Evolutionary conservation across 2,888 invertebrate species (phyloP).

Genomic region (Globia sparganii): DNA sequence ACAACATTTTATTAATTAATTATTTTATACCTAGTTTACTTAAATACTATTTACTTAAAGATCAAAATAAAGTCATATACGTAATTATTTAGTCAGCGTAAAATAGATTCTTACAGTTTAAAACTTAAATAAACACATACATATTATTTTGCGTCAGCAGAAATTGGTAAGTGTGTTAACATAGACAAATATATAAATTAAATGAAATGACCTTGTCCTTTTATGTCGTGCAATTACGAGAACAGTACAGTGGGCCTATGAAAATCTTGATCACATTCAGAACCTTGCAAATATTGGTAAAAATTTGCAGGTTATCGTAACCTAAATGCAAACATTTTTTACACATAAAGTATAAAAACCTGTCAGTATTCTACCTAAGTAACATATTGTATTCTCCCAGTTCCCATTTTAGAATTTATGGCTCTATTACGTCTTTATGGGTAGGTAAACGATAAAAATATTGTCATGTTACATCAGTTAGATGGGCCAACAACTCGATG

Average conservation of each 20-base stretch:
- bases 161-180: too few species aligned
- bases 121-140: too few species aligned
- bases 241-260: not conserved
- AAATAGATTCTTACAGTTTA: too few species aligned
- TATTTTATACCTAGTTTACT: too few species aligned
- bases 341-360: too few species aligned
- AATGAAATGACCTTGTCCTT: not conserved
- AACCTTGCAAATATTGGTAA: not conserved
- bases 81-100: too few species aligned
- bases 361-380: not conserved
- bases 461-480: constrained; percentile 32
- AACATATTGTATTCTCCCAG: constrained; percentile 22
- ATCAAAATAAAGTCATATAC: too few species aligned
- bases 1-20: too few species aligned
- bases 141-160: too few species aligned
- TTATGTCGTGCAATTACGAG: not conserved
- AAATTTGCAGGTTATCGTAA: not conserved
- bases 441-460: constrained; percentile 38
- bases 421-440: constrained; percentile 29
- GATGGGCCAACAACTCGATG: constrained; percentile 14
- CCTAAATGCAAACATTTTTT: not conserved
- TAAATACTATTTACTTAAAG: too few species aligned
- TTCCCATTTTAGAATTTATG: constrained; percentile 41
- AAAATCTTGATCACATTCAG: not conserved
- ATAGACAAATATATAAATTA: not conserved